Percentiles rank a stretch among this genome's conserved stretches.
Evolutionary conservation across 2,113 vertebrate species (phyloP).

Genomic region (Parus major): DNA sequence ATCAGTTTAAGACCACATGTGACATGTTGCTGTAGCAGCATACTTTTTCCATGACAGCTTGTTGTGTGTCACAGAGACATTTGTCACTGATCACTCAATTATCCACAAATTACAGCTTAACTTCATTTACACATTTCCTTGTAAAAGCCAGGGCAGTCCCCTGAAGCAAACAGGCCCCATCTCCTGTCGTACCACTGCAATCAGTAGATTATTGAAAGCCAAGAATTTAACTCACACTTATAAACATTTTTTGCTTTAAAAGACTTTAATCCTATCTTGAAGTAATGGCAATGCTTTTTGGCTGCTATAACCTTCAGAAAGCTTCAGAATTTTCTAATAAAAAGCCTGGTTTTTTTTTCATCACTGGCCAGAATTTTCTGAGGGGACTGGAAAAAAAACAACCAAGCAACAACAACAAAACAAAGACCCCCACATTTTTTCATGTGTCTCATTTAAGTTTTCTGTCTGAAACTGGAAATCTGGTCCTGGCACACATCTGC

Average conservation of each 20-base stretch:
- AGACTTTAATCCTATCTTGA: background rate
- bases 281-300: background rate
- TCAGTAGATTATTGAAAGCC: background rate
- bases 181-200: background rate
- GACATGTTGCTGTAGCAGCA: background rate
- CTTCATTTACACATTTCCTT: slow-evolving; percentile 32
- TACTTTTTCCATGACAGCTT: slow-evolving; percentile 40
- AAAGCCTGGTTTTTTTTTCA: background rate
- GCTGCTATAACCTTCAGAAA: background rate
- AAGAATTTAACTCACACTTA: background rate
- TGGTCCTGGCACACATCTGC: background rate
- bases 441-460: background rate
- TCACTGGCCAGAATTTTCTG: background rate
- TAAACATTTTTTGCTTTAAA: background rate
- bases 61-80: slow-evolving; percentile 34
- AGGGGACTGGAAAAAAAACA: background rate
- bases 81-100: slow-evolving; percentile 59
- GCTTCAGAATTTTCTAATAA: background rate
- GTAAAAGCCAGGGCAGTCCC: background rate
- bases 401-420: too few relatives aligned
- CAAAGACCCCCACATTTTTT: too few relatives aligned
- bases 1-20: slow-evolving; percentile 50
- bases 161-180: background rate
- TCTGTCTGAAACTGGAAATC: background rate
- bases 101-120: slow-evolving; percentile 33